Base-by-base conservation (phyloP, 1,140 invertebrate genomes). In the Papilio polyxenes region DNA sequence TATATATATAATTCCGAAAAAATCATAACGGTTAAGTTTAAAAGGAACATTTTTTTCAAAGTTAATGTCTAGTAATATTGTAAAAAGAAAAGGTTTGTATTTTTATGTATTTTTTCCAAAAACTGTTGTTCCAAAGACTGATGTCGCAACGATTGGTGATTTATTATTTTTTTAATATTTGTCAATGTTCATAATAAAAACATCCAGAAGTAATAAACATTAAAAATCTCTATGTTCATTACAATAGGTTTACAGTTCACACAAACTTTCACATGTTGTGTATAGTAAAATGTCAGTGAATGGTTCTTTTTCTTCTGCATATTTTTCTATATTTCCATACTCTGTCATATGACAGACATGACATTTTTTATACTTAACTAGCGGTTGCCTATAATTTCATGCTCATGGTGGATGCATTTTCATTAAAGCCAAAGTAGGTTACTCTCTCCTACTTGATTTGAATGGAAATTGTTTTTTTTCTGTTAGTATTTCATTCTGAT, bases 201-300 rank as follows among this genome's bases (percentile, higher is more conserved):
- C 0, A 72, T 37, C 17, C 1, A 72, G 31, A 72, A 11, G 31
- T 72, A 13, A 65, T 72, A 37, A 72, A 72, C 13, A 40, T 72
- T 37, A 15, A 0, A 37, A 37, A 40, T 37, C 7, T 37, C 31
- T 40, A 69, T 13, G 62, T 65, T 0, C 17, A 8, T 17, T 37
- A 72, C 65, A 72, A 72, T 72, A 5, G 65, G 2, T 31, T 65
- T 23, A 65, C 10, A 13, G 62, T 72, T 72, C 65, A 72, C 65
- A 72, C 31, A 65, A 15, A 72, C 31, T 72, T 72, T 72, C 65
- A 37, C 65, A 40, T 37, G 17, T 15, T 17, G 40, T 44, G 23
- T 37, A 69, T 72, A 11, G 65, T 72, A 72, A 72, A 72, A 37
- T 72, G 65, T 72, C 65, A 37, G 13, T 40, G 65, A 72, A 15